A percentile compares a stretch with the other conserved stretches of the same genome.
These are phyloP conservation scores for Bellardia bayeri DNA, from an alignment of 2,888 invertebrate genomes.

Conservation along the genomic window DNA sequence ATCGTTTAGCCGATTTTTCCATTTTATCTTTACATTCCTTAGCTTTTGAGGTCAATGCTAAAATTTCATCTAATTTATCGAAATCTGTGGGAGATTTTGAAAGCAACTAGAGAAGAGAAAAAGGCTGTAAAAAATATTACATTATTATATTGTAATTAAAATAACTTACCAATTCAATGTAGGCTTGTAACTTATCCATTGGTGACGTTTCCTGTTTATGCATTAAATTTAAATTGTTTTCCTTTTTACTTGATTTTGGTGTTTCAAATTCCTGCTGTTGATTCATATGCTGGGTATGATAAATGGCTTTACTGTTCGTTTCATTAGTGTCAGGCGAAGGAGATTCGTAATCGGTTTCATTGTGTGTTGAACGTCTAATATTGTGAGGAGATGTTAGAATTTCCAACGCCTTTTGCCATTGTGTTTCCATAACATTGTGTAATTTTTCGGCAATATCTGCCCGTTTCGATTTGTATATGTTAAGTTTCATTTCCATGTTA, in stretches of 20 bases:
- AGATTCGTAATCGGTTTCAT: constrained; percentile 75
- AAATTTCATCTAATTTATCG: constrained; percentile 81
- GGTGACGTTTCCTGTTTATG: constrained; percentile 75
- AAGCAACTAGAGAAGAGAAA: constrained; percentile 83
- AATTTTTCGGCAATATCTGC: constrained; percentile 90
- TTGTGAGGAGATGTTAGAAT: constrained; percentile 86
- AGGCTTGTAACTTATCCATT: constrained; percentile 82
- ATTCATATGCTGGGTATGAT: constrained; percentile 24
- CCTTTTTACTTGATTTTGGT: constrained; percentile 80
- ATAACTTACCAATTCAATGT: constrained; percentile 81
- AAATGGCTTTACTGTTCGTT: constrained; percentile 42
- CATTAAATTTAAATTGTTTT: constrained; percentile 77
- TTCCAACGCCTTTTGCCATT: constrained; percentile 91
- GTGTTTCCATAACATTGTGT: constrained; percentile 91
- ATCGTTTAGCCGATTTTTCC: constrained; percentile 74
- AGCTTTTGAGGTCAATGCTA: constrained; percentile 77
- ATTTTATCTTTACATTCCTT: constrained; percentile 72
- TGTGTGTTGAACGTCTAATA: constrained; percentile 74
- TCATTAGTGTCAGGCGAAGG: constrained; percentile 76
- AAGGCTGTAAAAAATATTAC: neutral
- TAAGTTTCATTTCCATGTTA: constrained; percentile 86
- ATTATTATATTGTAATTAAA: neutral
- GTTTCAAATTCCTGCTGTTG: constrained; percentile 78
- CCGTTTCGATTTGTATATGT: constrained; percentile 83
- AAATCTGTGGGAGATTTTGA: constrained; percentile 85